These are phyloP conservation scores for Ormia ochracea DNA, from an alignment of 2,888 invertebrate species.

Conservation along the genomic window DNA sequence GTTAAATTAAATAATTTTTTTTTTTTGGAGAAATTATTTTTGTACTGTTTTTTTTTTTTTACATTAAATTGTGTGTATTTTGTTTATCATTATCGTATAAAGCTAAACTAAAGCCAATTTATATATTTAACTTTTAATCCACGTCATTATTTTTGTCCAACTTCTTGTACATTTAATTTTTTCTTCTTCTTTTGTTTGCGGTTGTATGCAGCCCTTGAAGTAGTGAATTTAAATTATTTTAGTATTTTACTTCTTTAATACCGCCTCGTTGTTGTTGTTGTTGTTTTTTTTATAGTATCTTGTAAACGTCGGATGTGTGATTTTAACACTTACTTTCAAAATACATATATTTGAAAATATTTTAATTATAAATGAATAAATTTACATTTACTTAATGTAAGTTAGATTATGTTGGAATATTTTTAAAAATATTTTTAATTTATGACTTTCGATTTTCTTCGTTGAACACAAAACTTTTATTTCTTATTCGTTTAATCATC, in stretches of 20 bases:
- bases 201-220: not conserved
- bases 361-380: not conserved
- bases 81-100: not conserved
- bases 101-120: not conserved
- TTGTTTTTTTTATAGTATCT: not conserved
- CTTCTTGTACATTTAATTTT: not conserved
- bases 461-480: not conserved
- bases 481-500: constrained; percentile 10
- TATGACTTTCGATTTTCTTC: constrained; percentile 3
- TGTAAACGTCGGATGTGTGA: not conserved
- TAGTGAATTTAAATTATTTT: not conserved
- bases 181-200: not conserved
- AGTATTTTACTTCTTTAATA: not conserved
- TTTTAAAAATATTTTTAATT: not conserved
- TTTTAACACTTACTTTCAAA: not conserved
- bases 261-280: not conserved
- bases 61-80: not conserved
- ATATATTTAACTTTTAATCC: constrained; percentile 12
- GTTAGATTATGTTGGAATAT: not conserved
- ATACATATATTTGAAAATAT: not conserved
- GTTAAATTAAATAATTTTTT: not conserved
- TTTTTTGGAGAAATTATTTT: constrained; percentile 49
- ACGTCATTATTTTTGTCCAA: constrained; percentile 36
- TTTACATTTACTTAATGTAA: not conserved
- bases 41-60: not conserved